A percentile compares a stretch with the other conserved stretches of the same genome.
These are phyloP conservation scores for Melanocharis versteri DNA, from an alignment of 2,113 vertebrate genomes.

Conservation along the genomic window DNA sequence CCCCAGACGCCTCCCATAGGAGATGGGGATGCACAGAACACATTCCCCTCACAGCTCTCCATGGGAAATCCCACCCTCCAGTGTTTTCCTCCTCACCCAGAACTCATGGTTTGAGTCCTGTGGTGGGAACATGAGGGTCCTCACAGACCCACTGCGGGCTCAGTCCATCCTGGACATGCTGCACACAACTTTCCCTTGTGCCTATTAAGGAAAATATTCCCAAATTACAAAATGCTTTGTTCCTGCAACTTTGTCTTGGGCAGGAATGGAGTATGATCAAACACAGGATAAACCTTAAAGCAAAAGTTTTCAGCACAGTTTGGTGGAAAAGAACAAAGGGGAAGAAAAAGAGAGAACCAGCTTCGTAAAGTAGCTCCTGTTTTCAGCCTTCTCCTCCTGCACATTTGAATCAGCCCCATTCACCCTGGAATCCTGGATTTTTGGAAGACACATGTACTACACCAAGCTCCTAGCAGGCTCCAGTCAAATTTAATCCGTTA, in stretches of 20 bases:
- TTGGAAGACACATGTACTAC: background rate
- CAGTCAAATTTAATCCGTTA: background rate
- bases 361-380: background rate
- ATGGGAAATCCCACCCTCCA: rapidly evolving
- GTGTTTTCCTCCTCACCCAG: background rate
- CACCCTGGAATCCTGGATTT: background rate
- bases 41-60: background rate
- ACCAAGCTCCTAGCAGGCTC: background rate
- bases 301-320: background rate
- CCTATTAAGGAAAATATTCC: background rate
- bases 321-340: background rate
- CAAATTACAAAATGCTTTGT: background rate
- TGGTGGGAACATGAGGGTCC: background rate
- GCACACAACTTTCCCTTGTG: background rate
- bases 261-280: background rate
- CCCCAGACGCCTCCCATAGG: background rate
- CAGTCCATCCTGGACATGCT: rapidly evolving
- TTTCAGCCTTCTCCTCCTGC: background rate
- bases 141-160: background rate
- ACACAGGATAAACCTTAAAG: background rate
- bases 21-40: background rate
- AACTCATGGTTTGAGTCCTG: rapidly evolving
- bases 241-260: background rate
- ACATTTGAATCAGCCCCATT: background rate
- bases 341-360: background rate